phyloP scores from a whole-genome alignment of 64 coral and sea anemone genomes.

The Montipora sp. region DNA sequence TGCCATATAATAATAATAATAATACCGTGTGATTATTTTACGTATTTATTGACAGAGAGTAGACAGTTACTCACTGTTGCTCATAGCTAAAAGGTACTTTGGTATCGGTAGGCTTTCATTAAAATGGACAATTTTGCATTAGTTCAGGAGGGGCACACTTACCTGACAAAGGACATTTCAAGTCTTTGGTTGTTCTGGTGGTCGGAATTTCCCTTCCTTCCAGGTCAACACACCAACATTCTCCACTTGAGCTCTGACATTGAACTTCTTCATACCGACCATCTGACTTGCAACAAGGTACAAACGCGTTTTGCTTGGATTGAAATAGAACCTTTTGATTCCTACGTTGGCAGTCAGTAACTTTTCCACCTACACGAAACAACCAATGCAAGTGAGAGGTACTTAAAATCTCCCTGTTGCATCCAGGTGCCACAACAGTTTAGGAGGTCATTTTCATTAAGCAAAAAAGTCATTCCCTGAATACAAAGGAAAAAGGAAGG shows the following conservation, averaged over 20 bases:
- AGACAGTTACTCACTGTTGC: too few relatives aligned
- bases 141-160: not conserved
- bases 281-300: constrained; percentile 74
- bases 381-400: too few relatives aligned
- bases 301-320: constrained; percentile 5
- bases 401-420: too few relatives aligned
- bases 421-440: too few relatives aligned
- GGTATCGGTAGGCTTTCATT: not conserved
- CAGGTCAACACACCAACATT: constrained; percentile 83
- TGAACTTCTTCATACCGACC: constrained; percentile 89
- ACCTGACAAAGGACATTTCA: constrained; percentile 61
- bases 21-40: too few relatives aligned
- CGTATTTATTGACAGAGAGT: too few relatives aligned
- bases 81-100: not conserved
- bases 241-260: constrained; percentile 53
- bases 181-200: constrained; percentile 51
- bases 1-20: too few relatives aligned
- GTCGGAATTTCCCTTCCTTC: constrained; percentile 62
- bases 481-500: too few relatives aligned
- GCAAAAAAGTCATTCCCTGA: too few relatives aligned
- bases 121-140: not conserved
- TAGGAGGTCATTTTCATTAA: too few relatives aligned
- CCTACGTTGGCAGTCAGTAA: constrained; percentile 58
- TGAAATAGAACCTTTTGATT: constrained; percentile 25
- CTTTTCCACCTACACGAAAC: constrained; percentile 17